Conservation (phyloP, 2,113 vertebrate species). For the Ariopsis seemanni region DNA sequence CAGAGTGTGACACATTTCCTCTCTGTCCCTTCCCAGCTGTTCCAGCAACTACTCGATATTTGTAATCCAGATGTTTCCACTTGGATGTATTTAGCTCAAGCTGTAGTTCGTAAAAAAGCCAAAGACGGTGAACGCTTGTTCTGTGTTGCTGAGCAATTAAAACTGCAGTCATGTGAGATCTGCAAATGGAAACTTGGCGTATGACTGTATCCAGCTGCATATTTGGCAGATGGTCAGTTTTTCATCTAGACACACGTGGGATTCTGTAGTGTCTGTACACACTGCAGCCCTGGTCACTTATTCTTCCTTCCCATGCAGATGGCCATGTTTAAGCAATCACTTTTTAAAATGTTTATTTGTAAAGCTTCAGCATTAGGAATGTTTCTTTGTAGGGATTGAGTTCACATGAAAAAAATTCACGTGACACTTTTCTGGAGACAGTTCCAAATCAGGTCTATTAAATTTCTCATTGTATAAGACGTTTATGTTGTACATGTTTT, state of each 20-base stretch:
- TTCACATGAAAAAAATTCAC: neutral
- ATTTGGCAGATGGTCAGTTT: constrained; percentile 24
- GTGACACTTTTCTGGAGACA: neutral
- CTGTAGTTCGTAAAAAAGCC: constrained; percentile 40
- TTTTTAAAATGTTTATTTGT: neutral
- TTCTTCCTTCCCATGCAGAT: neutral
- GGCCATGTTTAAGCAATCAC: neutral
- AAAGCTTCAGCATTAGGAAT: neutral
- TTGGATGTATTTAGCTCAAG: constrained; percentile 34
- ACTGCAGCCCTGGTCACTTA: neutral
- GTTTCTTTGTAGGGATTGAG: neutral
- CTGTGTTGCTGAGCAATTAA: constrained; percentile 48
- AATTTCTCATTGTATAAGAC: neutral
- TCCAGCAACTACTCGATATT: constrained; percentile 24
- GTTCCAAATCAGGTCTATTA: neutral
- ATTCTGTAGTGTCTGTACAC: constrained; percentile 19
- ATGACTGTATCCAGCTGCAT: constrained; percentile 40
- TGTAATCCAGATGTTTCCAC: constrained; percentile 55
- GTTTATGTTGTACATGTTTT: too few species aligned
- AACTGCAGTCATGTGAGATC: constrained; percentile 21
- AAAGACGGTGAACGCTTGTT: constrained; percentile 11
- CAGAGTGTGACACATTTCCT: constrained; percentile 21
- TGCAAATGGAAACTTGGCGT: constrained; percentile 16
- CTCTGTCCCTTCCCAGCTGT: constrained; percentile 20
- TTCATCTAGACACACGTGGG: neutral